Conservation (phyloP, 1,140 invertebrate species). For the Halesus radiatus region DNA sequence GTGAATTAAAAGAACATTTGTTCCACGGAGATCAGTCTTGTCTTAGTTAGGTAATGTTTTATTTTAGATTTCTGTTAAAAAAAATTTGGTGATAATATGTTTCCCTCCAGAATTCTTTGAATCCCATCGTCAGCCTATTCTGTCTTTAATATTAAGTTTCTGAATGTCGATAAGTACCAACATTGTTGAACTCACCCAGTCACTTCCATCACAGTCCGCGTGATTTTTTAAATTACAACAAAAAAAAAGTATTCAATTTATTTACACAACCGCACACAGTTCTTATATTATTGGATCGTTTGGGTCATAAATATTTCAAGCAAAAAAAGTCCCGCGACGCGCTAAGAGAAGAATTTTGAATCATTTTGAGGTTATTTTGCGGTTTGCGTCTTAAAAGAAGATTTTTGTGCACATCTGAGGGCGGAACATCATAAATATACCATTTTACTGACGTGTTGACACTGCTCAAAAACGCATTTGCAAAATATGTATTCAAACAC, state of each 20-base stretch:
- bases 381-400: not conserved
- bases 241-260: not conserved
- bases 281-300: not conserved
- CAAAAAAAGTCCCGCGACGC: not conserved
- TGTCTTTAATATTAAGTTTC: too few species aligned
- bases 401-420: not conserved
- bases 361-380: constrained; percentile 2
- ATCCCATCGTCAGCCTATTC: too few species aligned
- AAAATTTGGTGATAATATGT: too few species aligned
- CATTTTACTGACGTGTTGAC: constrained; percentile 12
- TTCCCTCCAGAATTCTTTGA: too few species aligned
- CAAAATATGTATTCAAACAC: not conserved
- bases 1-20: too few species aligned
- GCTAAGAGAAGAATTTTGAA: not conserved
- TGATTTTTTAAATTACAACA: too few species aligned
- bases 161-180: too few species aligned
- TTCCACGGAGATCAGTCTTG: too few species aligned
- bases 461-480: not conserved
- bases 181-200: too few species aligned
- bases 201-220: too few species aligned
- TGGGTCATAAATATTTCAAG: not conserved
- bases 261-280: not conserved
- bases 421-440: not conserved
- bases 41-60: too few species aligned
- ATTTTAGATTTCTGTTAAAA: too few species aligned